phyloP scores from a whole-genome alignment of 1,140 invertebrate species.

The Papilio glaucus region DNA sequence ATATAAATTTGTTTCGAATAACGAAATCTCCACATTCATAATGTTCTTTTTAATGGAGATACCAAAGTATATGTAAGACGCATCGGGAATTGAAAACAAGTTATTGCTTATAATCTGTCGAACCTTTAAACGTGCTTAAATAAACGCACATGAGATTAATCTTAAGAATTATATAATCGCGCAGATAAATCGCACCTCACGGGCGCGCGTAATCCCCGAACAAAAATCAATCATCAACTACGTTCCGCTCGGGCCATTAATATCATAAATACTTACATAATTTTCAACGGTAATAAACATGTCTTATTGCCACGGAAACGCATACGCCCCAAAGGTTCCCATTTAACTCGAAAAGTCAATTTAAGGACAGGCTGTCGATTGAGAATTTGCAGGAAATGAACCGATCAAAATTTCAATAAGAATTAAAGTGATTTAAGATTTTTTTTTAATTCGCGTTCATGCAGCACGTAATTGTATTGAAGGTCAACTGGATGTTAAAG shows the following conservation, averaged over 20 bases:
- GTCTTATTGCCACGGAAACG: slow-evolving; percentile 15
- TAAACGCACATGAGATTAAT: neutral
- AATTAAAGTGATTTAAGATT: neutral
- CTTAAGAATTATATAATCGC: slow-evolving; percentile 2
- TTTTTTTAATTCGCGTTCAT: slow-evolving; percentile 16
- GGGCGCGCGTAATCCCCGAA: neutral
- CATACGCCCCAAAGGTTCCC: neutral
- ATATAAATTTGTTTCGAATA: too few relatives aligned
- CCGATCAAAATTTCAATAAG: slow-evolving; percentile 20
- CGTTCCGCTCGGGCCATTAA: slow-evolving; percentile 1
- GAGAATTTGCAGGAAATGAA: slow-evolving; percentile 24
- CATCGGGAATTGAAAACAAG: too few relatives aligned
- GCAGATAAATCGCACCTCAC: slow-evolving; percentile 11
- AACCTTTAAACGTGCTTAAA: slow-evolving; percentile 10
- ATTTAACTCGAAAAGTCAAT: slow-evolving; percentile 22
- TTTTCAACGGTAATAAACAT: slow-evolving; percentile 26
- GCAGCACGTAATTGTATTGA: neutral
- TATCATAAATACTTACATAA: slow-evolving; percentile 1
- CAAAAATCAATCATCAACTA: slow-evolving; percentile 1
- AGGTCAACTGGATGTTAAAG: neutral
- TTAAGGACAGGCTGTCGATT: slow-evolving; percentile 12
- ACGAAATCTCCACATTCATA: too few relatives aligned
- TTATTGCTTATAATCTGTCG: neutral
- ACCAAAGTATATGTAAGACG: too few relatives aligned
- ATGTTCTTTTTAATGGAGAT: too few relatives aligned